Conservation (phyloP, 2,797 vertebrate species). For the Chelonia mydas region DNA sequence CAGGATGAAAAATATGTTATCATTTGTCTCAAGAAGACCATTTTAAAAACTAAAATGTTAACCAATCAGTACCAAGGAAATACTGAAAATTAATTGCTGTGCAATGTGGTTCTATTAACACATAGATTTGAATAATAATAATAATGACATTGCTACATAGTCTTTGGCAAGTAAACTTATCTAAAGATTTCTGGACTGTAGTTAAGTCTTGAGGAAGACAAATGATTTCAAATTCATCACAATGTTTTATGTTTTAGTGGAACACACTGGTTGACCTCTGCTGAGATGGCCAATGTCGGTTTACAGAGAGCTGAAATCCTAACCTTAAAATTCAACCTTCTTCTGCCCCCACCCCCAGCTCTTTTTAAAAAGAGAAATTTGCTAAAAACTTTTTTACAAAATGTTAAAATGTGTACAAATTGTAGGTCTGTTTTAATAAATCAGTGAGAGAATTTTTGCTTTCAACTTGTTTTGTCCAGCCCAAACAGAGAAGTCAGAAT, state of each 20-base stretch:
- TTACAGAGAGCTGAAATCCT: constrained; percentile 17
- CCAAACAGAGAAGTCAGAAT: constrained; percentile 31
- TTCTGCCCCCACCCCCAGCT: neutral
- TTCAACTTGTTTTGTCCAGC: constrained; percentile 52
- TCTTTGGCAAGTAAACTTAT: constrained; percentile 49
- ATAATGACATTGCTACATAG: constrained; percentile 10
- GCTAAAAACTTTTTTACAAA: neutral
- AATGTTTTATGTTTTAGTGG: constrained; percentile 61
- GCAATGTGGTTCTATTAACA: constrained; percentile 4
- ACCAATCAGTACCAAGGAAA: constrained; percentile 48
- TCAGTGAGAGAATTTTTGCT: constrained; percentile 37
- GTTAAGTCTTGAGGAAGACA: constrained; percentile 60
- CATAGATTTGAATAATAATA: neutral
- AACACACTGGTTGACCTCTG: constrained; percentile 56
- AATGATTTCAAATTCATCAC: constrained; percentile 64
- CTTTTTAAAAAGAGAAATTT: neutral
- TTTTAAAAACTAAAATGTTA: constrained; percentile 50
- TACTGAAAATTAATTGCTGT: neutral
- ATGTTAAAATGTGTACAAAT: neutral
- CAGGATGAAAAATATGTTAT: neutral
- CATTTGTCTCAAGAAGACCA: constrained; percentile 14
- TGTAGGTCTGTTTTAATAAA: constrained; percentile 35
- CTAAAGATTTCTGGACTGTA: constrained; percentile 30
- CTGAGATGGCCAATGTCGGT: constrained; percentile 26
- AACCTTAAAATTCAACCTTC: constrained; percentile 22